Base-by-base conservation (phyloP, 64 coral and sea anemone genomes). In the Montipora capricornis region DNA sequence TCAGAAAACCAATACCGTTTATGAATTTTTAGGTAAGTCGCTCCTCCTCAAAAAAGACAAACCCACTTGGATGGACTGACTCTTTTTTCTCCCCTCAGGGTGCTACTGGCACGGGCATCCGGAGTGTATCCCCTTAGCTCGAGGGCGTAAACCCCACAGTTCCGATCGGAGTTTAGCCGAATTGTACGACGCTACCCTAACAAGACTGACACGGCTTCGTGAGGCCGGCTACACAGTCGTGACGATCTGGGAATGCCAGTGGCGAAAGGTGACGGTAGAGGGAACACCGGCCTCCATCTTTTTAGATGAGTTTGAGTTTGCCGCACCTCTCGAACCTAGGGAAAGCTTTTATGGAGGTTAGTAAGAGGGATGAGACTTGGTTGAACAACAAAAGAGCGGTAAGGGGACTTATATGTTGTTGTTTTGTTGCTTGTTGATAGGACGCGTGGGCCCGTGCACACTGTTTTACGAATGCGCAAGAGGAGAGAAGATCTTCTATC, bases 301-400 rank as follows among this genome's bases (percentile, higher is more conserved):
- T 80, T 8, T 80, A 19, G 16, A 26, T 5, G 4, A 16, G 5
- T n/a, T 80, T 13, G 77, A 52, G 3, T 19, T 79, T 8, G 77
- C 53, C 10, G 12, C 11, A 50, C 77, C 77, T 2, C 73, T 84
- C 11, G 59, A 80, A 77, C 92, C 92, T 19, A 8, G 75, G 6
- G 91, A 93, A 16, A 47, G 73, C 14, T 93, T 93, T 20, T 93
- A 78, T 47, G 91, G 91, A 14, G 83, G 82, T 7, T 10, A 81
- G 86, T 83, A 5, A 46, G 20, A 8, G 73, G 58, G 16, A 44
- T 44, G 10, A 74, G 45, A 3, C 85, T 94, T 8, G 22, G 22
- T 24, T 24, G 22, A 24, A 24, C 22, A 24, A 24, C 22, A 24
- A 24, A 24, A 24, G 22, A 24, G 22, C 22, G 22, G 22, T 24